Evolutionary conservation across 2,113 vertebrate species (phyloP), one percentile per base, ranked within the genome.

Genomic region (Oophaga pumilio): DNA sequence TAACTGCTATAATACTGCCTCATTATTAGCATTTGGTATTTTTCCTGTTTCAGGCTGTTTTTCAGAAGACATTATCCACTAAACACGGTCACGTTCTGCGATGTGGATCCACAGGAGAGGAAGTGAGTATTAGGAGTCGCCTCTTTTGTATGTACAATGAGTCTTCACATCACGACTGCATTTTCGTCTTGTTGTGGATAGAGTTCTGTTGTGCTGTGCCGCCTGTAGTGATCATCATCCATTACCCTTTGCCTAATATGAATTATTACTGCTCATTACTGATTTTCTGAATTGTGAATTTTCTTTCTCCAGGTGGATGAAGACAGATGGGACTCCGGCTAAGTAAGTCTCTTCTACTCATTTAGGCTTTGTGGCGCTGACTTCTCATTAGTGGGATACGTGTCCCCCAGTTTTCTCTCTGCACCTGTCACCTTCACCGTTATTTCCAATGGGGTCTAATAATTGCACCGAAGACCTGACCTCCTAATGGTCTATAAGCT

Each of bases 31-130:
- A 0, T 18, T 20, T 33, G 2, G 14, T 73, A 1, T 62, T 20
- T 53, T 13, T 52, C 22, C 22, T 84, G 0, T 64, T 13, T 43
- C 82, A 99, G 98, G 91, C 92, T 99, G 60, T 99, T 99, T 94
- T 99, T 99, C 94, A 92, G 98, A 87, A 94, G 98, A 87, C 98
- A 99, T 92, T 99, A 99, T 85, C 97, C 97, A 0, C 95, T 95
- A 90, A 97, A 94, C 94, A 97, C 97, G 0, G 95, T 99, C 91
- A 99, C 98, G 2, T 99, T 98, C 94, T 99, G 98, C 59, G 95
- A 98, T 89, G 93, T 95, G 88, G 98, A 99, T 89, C 97, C 98
- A 83, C 97, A 99, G 93, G 97, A 99, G 90, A 96, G 98, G 90
- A 99, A 98, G 98, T 99, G 93, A 96, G 97, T 96, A 50, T 24